phyloP scores from a whole-genome alignment of 2,797 vertebrate species.

The Cossypha polioptera region DNA sequence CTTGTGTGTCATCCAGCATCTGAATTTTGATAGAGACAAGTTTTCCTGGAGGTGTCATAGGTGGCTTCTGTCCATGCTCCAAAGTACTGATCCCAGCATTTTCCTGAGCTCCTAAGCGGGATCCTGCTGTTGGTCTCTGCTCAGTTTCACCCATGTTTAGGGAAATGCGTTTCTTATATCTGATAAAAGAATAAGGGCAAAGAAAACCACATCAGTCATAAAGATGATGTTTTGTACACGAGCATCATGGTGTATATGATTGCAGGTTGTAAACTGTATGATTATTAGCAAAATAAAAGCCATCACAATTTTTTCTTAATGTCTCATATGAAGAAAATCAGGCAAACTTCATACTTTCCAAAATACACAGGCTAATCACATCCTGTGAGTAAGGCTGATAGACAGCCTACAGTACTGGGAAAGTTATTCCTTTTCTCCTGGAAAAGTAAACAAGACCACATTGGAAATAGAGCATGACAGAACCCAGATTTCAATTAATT shows the following conservation, averaged over 20 bases:
- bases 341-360: not conserved
- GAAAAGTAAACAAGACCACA: not conserved
- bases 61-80: slow-evolving; percentile 90
- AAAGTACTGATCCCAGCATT: slow-evolving; percentile 95
- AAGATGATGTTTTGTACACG: not conserved
- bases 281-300: not conserved
- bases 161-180: slow-evolving; percentile 31
- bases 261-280: not conserved
- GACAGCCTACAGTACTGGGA: not conserved
- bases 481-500: not conserved
- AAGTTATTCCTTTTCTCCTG: not conserved
- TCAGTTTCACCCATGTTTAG: slow-evolving; percentile 89
- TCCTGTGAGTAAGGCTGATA: not conserved
- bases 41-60: slow-evolving; percentile 87
- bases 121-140: slow-evolving; percentile 84
- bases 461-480: fast-evolving
- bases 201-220: not conserved
- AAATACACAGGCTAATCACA: not conserved
- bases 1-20: slow-evolving; percentile 94
- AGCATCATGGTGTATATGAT: not conserved
- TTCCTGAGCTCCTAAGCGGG: slow-evolving; percentile 90
- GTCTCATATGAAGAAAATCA: not conserved
- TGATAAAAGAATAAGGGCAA: slow-evolving; percentile 31
- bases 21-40: slow-evolving; percentile 89
- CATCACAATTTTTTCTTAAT: not conserved